A percentile compares a stretch with the other conserved stretches of the same genome.
Evolutionary conservation across 2,113 vertebrate species (phyloP).

Genomic region (Anhinga rufa): DNA sequence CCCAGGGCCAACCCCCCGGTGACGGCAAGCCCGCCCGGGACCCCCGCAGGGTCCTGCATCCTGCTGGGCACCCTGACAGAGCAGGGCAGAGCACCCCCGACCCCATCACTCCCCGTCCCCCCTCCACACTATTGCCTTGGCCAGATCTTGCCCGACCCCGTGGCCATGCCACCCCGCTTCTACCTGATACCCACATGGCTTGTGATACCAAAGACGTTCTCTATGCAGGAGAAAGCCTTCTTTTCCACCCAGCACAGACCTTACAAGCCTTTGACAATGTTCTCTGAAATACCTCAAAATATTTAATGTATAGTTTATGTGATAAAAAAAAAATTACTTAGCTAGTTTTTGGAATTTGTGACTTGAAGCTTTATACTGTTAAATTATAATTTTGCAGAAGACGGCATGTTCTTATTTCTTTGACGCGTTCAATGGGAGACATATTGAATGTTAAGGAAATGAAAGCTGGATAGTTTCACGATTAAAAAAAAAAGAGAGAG

Average conservation of each 20-base stretch:
- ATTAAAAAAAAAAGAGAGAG: neutral
- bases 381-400: conserved; percentile 91
- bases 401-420: conserved; percentile 84
- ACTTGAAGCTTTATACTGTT: conserved; percentile 99
- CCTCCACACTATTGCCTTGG: neutral
- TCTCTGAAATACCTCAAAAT: conserved; percentile 99
- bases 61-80: neutral
- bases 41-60: neutral
- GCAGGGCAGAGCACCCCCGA: neutral
- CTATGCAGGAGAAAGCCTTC: conserved; percentile 66
- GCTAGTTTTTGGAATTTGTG: conserved; percentile 99
- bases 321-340: conserved; percentile 88
- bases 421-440: conserved; percentile 88
- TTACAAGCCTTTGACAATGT: conserved; percentile 98
- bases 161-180: neutral
- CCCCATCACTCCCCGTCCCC: rapidly evolving
- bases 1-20: neutral
- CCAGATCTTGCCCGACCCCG: neutral
- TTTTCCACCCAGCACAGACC: conserved; percentile 84
- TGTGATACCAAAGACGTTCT: conserved; percentile 71
- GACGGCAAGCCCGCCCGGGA: rapidly evolving
- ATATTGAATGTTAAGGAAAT: conserved; percentile 85
- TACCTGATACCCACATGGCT: conserved; percentile 11
- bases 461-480: conserved; percentile 56
- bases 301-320: conserved; percentile 99